These are phyloP conservation scores for Indicator maculatus DNA, from an alignment of 2,113 vertebrate species.

Conservation along the genomic window DNA sequence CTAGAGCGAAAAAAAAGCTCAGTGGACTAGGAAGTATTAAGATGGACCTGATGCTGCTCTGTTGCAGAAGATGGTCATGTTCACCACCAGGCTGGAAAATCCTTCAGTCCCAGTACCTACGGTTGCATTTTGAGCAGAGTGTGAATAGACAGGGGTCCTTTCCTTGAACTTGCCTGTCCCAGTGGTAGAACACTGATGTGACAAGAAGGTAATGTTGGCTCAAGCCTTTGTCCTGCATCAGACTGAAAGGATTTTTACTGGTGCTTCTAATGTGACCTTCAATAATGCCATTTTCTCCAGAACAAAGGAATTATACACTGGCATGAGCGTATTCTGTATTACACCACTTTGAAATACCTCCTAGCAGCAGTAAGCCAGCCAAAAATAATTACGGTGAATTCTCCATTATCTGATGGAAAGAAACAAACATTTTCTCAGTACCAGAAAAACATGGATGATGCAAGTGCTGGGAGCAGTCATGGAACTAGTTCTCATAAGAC, in stretches of 20 bases:
- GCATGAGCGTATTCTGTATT: background rate
- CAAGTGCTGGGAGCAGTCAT: background rate
- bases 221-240: background rate
- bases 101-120: background rate
- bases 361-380: background rate
- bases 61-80: background rate
- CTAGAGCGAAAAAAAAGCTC: background rate
- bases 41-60: background rate
- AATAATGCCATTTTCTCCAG: background rate
- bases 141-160: background rate
- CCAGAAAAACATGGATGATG: background rate
- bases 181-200: background rate
- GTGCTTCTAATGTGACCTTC: background rate
- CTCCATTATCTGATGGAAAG: background rate
- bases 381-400: conserved; percentile 36
- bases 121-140: background rate
- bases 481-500: background rate
- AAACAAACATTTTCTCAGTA: background rate
- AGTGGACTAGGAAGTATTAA: background rate
- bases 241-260: background rate
- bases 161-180: background rate
- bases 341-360: conserved; percentile 2
- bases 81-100: background rate
- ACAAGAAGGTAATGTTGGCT: background rate
- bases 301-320: background rate